Evolutionary conservation across 2,113 vertebrate genomes (phyloP), one percentile per base, ranked within the genome.

Genomic region (Scatophagus argus): DNA sequence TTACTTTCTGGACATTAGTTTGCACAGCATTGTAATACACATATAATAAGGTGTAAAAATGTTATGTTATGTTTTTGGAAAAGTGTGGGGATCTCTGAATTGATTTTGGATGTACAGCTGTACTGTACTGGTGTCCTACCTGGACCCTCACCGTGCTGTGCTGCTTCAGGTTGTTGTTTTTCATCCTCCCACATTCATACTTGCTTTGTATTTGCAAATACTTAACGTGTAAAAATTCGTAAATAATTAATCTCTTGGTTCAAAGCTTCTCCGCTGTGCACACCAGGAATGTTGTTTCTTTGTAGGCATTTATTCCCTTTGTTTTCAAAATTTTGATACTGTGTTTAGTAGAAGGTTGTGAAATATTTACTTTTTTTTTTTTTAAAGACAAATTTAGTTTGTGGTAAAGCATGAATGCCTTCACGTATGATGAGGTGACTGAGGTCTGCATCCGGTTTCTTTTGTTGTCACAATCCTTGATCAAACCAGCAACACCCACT

Each of bases 401-500:
- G 36, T 44, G n/a, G 38, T 27, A 4, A 39, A 17, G 6, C 38
- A 17, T 62, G 34, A 2, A 43, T 54, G 39, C 2, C 19, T 70
- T 43, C 47, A 56, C 21, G n/a, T 13, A 47, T 36, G 23, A 21
- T 19, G 70, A 79, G 23, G n/a, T 68, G 69, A 1, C 51, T 10
- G 9, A 73, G 56, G 31, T 72, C 62, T 77, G 79, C 2, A 94
- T 95, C 94, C 94, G 92, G 94, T 86, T 94, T 76, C 84, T 79
- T 72, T 81, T 81, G 81, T 87, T 58, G 82, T 43, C 61, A 55
- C 61, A 75, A 81, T 89, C 89, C 92, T 90, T 93, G 87, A 87
- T 84, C 61, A 92, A 92, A 92, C 83, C 56, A 91, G 83, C 91
- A 90, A n/a, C 93, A 89, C 94, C 90, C 89, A 56, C 75, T 63